Conservation (phyloP, 1,140 invertebrate genomes). For the Daktulosphaira vitifoliae region DNA sequence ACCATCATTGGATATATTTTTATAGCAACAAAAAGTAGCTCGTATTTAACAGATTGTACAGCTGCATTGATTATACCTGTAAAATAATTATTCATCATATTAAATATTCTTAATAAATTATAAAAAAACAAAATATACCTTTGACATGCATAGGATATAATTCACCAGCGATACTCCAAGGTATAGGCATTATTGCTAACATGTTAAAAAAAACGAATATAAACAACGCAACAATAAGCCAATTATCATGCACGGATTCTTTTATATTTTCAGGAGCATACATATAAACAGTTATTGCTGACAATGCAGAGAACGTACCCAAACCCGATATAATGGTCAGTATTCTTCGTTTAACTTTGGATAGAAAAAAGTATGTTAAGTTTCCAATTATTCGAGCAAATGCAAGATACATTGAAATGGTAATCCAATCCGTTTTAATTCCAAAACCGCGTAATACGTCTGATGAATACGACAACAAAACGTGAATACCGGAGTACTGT, state of each 20-base stretch:
- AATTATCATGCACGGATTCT: slow-evolving; percentile 39
- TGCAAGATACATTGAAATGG: background rate
- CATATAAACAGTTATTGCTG: slow-evolving; percentile 35
- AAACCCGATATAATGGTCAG: slow-evolving; percentile 55
- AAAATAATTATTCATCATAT: too few relatives aligned
- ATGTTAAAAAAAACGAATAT: background rate
- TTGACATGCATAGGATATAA: background rate
- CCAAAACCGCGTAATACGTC: slow-evolving; percentile 52
- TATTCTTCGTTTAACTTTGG: slow-evolving; percentile 54
- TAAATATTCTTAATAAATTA: too few relatives aligned
- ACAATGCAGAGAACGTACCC: slow-evolving; percentile 53
- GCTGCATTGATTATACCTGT: background rate
- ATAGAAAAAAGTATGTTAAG: slow-evolving; percentile 40
- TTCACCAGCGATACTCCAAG: background rate
- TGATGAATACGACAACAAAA: slow-evolving; percentile 65
- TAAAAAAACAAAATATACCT: too few relatives aligned
- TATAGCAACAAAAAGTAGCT: background rate
- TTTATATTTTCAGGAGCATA: slow-evolving; percentile 41
- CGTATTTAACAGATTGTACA: background rate
- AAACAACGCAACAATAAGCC: slow-evolving; percentile 46
- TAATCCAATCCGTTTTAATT: background rate
- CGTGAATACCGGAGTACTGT: slow-evolving; percentile 62
- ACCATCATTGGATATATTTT: background rate
- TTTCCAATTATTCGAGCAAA: slow-evolving; percentile 47
- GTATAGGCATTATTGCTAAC: background rate